Percentiles rank a stretch among this genome's conserved stretches.
phyloP scores from a whole-genome alignment of 2,888 invertebrate genomes.

The Acanthosepion esculentum region DNA sequence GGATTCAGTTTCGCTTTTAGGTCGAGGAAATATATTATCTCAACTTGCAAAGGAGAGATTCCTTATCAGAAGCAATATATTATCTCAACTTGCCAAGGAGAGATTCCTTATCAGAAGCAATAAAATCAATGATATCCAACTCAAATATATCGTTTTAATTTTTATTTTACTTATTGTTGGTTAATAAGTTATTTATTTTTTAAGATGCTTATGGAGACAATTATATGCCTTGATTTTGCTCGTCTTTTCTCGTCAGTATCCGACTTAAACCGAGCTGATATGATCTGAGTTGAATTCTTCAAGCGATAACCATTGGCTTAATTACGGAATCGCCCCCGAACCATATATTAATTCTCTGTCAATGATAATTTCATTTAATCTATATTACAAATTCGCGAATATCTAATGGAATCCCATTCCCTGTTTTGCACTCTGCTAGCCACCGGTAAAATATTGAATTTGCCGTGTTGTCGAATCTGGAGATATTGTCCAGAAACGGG shows the following conservation, averaged over 20 bases:
- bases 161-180: too few relatives aligned
- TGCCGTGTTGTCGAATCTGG: slow-evolving; percentile 4
- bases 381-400: neutral
- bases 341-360: neutral
- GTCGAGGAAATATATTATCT: too few relatives aligned
- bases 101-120: too few relatives aligned
- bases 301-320: neutral
- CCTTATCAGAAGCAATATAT: too few relatives aligned
- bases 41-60: too few relatives aligned
- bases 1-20: too few relatives aligned
- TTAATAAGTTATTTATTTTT: too few relatives aligned
- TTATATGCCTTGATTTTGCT: too few relatives aligned
- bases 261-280: neutral
- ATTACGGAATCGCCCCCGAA: neutral
- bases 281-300: neutral
- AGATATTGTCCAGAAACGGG: neutral
- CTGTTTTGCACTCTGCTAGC: neutral
- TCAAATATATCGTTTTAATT: too few relatives aligned
- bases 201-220: too few relatives aligned
- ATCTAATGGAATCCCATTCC: slow-evolving; percentile 25
- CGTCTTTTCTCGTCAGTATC: neutral
- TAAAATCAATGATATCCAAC: too few relatives aligned
- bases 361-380: slow-evolving; percentile 42
- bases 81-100: too few relatives aligned
- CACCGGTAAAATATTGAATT: slow-evolving; percentile 42